Conservation (phyloP, 2,888 invertebrate genomes). For the Nephrotoma guestfalica region DNA sequence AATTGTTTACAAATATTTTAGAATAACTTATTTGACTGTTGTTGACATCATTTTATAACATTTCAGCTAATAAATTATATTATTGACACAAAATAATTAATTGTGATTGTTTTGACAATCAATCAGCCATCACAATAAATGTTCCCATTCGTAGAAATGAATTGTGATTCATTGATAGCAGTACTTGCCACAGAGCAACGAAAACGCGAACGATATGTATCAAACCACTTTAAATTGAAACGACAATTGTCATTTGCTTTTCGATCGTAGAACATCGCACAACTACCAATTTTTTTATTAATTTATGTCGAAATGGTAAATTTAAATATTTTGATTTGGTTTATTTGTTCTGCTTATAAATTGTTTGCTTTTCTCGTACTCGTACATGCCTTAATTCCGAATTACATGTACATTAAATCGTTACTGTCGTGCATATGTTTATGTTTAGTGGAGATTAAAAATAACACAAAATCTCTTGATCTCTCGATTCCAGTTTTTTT, state of each 20-base stretch:
- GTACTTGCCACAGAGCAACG: neutral
- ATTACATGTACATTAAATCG: neutral
- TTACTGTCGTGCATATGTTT: neutral
- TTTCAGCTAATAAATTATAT: neutral
- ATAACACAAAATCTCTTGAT: neutral
- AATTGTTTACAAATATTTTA: neutral
- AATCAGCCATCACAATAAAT: too few relatives aligned
- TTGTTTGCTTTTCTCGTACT: neutral
- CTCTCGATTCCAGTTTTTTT: neutral
- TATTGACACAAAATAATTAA: neutral
- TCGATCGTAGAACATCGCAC: neutral
- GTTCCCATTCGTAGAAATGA: too few relatives aligned
- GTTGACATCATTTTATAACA: neutral
- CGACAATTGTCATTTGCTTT: neutral
- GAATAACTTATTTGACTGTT: neutral
- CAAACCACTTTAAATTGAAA: neutral
- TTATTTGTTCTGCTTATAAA: neutral
- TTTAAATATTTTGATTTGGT: neutral
- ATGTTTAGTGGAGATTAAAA: neutral
- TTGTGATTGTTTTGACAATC: neutral
- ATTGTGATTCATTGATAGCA: too few relatives aligned
- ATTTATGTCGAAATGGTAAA: neutral
- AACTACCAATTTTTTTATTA: neutral
- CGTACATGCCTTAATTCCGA: neutral
- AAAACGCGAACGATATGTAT: neutral